These are phyloP conservation scores for Argyrosomus regius DNA, from an alignment of 2,797 vertebrate species.

Conservation along the genomic window DNA sequence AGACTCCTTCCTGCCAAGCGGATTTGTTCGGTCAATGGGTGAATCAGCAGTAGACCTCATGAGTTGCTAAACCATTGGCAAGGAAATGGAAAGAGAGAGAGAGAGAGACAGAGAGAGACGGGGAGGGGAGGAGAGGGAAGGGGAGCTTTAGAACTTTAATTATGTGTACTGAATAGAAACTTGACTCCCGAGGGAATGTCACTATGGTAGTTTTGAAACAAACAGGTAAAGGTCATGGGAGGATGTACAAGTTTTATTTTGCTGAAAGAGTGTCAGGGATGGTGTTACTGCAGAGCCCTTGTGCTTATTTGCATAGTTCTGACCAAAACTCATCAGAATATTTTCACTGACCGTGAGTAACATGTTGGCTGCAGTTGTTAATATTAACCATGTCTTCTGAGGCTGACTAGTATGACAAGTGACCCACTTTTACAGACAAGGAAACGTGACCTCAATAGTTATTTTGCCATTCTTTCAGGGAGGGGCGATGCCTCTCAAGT, in stretches of 20 bases:
- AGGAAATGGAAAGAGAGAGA: slow-evolving; percentile 38
- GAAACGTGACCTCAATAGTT: slow-evolving; percentile 78
- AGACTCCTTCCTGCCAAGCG: slow-evolving; percentile 44
- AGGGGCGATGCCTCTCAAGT: slow-evolving; percentile 57
- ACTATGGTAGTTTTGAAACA: slow-evolving; percentile 60
- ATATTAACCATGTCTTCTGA: slow-evolving; percentile 60
- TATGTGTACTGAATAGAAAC: slow-evolving; percentile 73
- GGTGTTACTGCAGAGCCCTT: background rate
- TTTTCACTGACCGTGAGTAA: slow-evolving; percentile 11
- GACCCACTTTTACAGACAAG: slow-evolving; percentile 80
- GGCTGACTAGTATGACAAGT: slow-evolving; percentile 65
- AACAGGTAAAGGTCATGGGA: slow-evolving; percentile 62
- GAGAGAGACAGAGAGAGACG: background rate
- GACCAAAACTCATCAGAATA: background rate
- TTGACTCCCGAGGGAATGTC: slow-evolving; percentile 65
- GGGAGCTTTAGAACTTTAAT: slow-evolving; percentile 60
- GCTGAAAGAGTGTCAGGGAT: slow-evolving; percentile 2
- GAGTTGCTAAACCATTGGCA: slow-evolving; percentile 60
- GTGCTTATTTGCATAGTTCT: slow-evolving; percentile 16
- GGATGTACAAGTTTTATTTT: slow-evolving; percentile 4
- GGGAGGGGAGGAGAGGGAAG: slow-evolving; percentile 20
- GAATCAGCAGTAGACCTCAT: slow-evolving; percentile 66
- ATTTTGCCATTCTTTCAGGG: slow-evolving; percentile 66
- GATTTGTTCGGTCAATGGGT: slow-evolving; percentile 68
- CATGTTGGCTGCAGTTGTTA: slow-evolving; percentile 14